Evolutionary conservation across 2,888 invertebrate species (phyloP).

Genomic region (Argyresthia goedartella): DNA sequence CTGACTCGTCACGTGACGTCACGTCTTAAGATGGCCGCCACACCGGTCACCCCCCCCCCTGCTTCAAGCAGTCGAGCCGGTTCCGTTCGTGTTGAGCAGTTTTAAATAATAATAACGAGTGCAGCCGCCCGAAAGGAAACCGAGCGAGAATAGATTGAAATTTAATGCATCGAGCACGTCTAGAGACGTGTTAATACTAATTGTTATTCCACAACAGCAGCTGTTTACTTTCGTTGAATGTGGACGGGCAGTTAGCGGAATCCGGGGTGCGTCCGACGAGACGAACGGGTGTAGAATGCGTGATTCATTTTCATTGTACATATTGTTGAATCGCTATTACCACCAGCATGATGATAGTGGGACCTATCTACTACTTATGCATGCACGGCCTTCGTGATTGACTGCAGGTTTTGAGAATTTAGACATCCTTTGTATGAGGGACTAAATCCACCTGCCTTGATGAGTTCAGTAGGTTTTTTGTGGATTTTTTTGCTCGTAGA

Average conservation of each 20-base stretch:
- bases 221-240: constrained; percentile 67
- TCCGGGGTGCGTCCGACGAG: constrained; percentile 26
- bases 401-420: no score
- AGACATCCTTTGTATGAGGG: constrained; percentile 7
- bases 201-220: constrained; percentile 60
- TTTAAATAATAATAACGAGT: constrained; percentile 54
- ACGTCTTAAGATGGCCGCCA: constrained; percentile 71
- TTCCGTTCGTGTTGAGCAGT: constrained; percentile 47
- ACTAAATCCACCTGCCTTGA: constrained; percentile 3
- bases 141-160: constrained; percentile 64
- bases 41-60: constrained; percentile 44
- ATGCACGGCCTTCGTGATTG: no score
- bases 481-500: neutral
- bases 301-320: constrained; percentile 34
- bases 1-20: constrained; percentile 71
- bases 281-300: constrained; percentile 25
- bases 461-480: constrained; percentile 5
- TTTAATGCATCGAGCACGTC: constrained; percentile 56
- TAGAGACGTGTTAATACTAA: constrained; percentile 45
- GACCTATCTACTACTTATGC: no score
- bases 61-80: constrained; percentile 46
- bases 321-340: constrained; percentile 14
- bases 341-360: no score
- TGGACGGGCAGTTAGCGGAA: constrained; percentile 40
- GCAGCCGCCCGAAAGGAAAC: constrained; percentile 63